Conservation (phyloP, 2,113 vertebrate species). For the Notarius lentiginosus region DNA sequence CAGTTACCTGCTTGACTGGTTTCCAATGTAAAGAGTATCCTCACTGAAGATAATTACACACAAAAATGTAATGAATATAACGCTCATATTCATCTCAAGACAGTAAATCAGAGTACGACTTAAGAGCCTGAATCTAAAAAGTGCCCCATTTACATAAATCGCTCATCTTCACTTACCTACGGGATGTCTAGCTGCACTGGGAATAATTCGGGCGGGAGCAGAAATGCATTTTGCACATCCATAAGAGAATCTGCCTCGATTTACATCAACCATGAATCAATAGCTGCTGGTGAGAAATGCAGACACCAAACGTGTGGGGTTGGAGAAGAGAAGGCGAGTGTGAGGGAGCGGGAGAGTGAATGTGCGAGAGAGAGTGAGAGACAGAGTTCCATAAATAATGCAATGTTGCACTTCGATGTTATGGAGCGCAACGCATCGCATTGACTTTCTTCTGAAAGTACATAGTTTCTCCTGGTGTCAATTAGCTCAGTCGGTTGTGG, state of each 20-base stretch:
- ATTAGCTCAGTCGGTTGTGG: background rate
- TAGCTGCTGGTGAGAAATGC: constrained; percentile 28
- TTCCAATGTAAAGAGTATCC: background rate
- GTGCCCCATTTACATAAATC: background rate
- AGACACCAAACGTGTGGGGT: constrained; percentile 9
- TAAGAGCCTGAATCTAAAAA: background rate
- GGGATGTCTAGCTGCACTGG: background rate
- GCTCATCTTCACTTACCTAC: constrained; percentile 8
- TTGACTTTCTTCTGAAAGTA: background rate
- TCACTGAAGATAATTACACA: background rate
- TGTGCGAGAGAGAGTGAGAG: background rate
- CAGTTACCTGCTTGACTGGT: constrained; percentile 2
- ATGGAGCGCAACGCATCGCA: background rate
- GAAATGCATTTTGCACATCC: constrained; percentile 6
- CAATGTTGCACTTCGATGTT: constrained; percentile 2
- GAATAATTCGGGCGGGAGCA: background rate
- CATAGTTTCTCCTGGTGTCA: background rate
- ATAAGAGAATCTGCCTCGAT: background rate
- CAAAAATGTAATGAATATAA: background rate
- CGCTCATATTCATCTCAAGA: background rate
- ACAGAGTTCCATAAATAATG: background rate
- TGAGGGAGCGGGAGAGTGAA: background rate
- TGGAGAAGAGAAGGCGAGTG: background rate
- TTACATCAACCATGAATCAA: constrained; percentile 2
- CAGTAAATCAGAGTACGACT: background rate